Evolutionary conservation across 2,113 vertebrate species (phyloP), one percentile per base, ranked within the genome.

Genomic region (Pardalotus punctatus): DNA sequence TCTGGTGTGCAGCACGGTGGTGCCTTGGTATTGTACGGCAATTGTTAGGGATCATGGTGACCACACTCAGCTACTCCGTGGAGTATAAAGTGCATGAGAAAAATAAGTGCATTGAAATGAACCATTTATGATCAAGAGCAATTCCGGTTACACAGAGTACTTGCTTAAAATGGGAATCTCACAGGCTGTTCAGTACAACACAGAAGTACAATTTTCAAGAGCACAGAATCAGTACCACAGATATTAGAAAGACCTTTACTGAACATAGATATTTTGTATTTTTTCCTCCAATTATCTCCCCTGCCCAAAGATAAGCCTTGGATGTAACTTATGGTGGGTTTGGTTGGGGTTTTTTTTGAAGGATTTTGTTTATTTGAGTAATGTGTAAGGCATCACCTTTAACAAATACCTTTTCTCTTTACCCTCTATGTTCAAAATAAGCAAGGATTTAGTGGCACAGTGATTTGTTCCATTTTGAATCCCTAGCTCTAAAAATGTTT

Each of bases 101-200:
- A 92, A 95, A 7, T 69, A 90, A 86, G 82, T 95, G 88, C 82
- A 92, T 93, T 90, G 76, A 95, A 96, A 83, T 74, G 69, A 96
- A 58, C 79, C 92, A 71, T 17, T 88, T 27, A n/a, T 33, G 69
- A 88, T 36, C 43, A 61, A 19, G 50, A 96, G 58, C 53, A 85
- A 90, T 36, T 83, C 38, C 81, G 56, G 38, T 73, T 57, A 93
- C 43, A 42, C 38, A 42, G 1, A 71, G 65, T n/a, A 64, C n/a
- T 73, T 86, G 71, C 66, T 74, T 70, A 60, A 54, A 83, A 47
- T 14, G n/a, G 43, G 70, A 58, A 12, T 5, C 48, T 43, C 51
- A 70, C 42, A 51, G 64, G 56, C 85, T 86, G 36, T 6, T 91
- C 27, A 66, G 71, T 47, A 72, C 65, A 80, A 66, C 62, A 79